Base-by-base conservation (phyloP, 2,113 vertebrate species). In the Cryptotis parvus region DNA sequence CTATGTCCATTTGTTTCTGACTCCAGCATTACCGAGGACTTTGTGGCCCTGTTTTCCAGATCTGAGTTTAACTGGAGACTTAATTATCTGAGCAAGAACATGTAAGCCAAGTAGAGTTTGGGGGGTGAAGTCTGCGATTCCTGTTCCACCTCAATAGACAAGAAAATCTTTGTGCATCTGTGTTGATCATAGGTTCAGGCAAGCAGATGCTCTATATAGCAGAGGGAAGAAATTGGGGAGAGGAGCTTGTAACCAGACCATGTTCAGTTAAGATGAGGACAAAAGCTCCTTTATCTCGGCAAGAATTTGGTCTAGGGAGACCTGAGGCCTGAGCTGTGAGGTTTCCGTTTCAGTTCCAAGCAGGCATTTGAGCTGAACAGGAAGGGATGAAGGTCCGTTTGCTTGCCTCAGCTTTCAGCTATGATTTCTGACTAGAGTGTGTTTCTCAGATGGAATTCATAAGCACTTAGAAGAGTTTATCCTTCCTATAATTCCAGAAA, bases 11-110 rank as follows among this genome's bases (percentile, higher is more conserved):
- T 91, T 82, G 91, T 88, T 85, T 76, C 88, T 90, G 90, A 83
- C 26, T 95, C 16, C 33, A 65, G 3, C n/a, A 3, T 94, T 94
- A 90, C n/a, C 14, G 63, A 95, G 87, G 90, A 90, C 91, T 83
- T 69, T 9, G 68, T 80, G 83, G 90, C 68, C 76, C 55, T 94
- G 41, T 83, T 78, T 79, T 35, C 63, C 83, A 94, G 91, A 69
- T 72, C 61, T 22, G 43, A 77, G 79, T 88, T 96, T 94, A 96
- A 95, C 72, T 95, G 92, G 90, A 81, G 80, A 95, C 72, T 86
- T 94, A 95, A 94, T 94, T 92, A 89, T 88, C 65, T 90, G 81
- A 88, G 63, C 29, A 66, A 91, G 92, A 55, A 81, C 70, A 35
- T 24, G 65, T 43, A 87, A 92, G 81, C 58, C 72, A 33, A 69